Evolutionary conservation across 2,113 vertebrate species (phyloP), one percentile per base, ranked within the genome.

Genomic region (Furnarius figulus): DNA sequence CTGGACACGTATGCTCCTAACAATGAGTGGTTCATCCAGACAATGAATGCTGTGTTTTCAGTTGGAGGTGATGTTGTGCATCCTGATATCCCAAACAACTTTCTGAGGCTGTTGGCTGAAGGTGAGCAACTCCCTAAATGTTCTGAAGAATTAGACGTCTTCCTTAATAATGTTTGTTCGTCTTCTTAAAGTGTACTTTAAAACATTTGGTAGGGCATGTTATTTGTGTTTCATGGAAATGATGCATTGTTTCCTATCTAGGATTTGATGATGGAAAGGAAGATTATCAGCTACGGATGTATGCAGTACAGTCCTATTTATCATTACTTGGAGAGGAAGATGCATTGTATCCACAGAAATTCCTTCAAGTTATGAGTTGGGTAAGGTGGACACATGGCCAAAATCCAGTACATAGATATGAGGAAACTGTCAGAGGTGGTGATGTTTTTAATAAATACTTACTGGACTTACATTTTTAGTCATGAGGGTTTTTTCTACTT

Each of bases 321-420:
- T 90, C 94, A 8, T 94, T 99, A 88, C 94, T 99, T 74, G 98
- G 98, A 90, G 96, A 96, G 73, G 97, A 98, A 70, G 97, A 71
- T 98, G 98, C 95, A 10, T 93, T 98, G 80, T 98, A 99, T 97
- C 99, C 99, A 12, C 99, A 99, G 97, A 98, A 98, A 91, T 99
- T 99, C 95, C 98, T 99, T 55, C 99, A 99, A 97, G 99, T 99
- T 96, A 99, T 99, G 98, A 99, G 99, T 74, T 99, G 99, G 99
- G 99, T 99, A 97, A 98, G 99, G 61, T 86, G 90, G 92, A 75
- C 42, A 65, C 30, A 10, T 37, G 63, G 52, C 75, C 59, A 77
- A 39, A 91, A 74, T 40, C 53, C 46, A 68, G 28, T 59, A 40
- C 22, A 28, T 6, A 85, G 9, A 24, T 76, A 46, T 2, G 42